Evolutionary conservation across 1,140 invertebrate species (phyloP), one percentile per base, ranked within the genome.

Genomic region (Triops longicaudatus): DNA sequence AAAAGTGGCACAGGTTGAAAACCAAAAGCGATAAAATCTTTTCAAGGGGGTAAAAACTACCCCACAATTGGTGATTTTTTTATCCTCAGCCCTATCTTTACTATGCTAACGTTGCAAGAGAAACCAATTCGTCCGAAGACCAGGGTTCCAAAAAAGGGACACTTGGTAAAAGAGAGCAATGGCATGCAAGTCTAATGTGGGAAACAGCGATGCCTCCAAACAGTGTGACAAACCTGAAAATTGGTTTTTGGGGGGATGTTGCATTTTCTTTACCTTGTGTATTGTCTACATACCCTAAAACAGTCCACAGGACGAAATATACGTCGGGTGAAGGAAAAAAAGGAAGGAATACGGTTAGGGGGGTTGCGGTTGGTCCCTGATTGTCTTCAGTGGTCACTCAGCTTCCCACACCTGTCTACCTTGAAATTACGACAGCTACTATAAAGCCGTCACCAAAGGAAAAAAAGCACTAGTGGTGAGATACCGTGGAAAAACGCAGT

Each of bases 351-450:
- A 63, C 44, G 44, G 14, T 22, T 63, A 37, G 31, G 50, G 50
- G 50, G 50, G 9, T 63, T 63, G 50, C 50, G 50, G 50, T 63
- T 63, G 50, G 50, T 63, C 50, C 50, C 50, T 63, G 50, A 63
- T 63, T 63, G 50, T 63, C 50, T 63, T 63, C 50, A 63, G 50
- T 63, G 50, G 50, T 63, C 50, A 63, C 50, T 63, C 50, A 63
- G 50, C 50, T 63, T 63, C 50, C 50, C 50, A 63, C 50, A 63
- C 50, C 50, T 63, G 50, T 63, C 50, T 63, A 63, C 50, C 50
- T 63, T 63, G 50, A 63, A 63, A 63, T 63, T 63, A 63, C 50
- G 50, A 63, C 50, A 63, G 11, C 50, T 63, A 63, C 50, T 63
- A 63, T 63, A 63, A 63, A 63, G 50, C 50, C 50, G n/a, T 63